Evolutionary conservation across 2,888 invertebrate species (phyloP).

Genomic region (Leptothorax acervorum): DNA sequence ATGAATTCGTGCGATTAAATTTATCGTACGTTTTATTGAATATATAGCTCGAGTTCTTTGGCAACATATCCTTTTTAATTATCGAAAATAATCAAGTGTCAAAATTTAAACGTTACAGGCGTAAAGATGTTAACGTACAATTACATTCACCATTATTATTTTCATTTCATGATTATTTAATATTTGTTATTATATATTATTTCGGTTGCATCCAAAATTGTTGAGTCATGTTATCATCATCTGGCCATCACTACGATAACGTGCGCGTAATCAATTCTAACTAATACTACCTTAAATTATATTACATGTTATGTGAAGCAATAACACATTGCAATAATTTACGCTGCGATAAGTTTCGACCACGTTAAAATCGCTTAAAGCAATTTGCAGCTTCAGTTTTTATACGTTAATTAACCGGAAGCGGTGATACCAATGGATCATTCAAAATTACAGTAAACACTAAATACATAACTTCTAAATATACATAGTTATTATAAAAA

Average conservation of each 20-base stretch:
- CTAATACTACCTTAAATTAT: slow-evolving; percentile 30
- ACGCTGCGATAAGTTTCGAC: slow-evolving; percentile 8
- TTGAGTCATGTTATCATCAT: background rate
- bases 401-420: slow-evolving; percentile 16
- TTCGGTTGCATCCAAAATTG: slow-evolving; percentile 9
- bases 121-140: background rate
- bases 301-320: slow-evolving; percentile 6
- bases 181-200: background rate
- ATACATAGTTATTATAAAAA: slow-evolving; percentile 4
- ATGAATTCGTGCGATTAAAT: slow-evolving; percentile 24
- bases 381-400: slow-evolving; percentile 15
- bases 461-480: slow-evolving; percentile 4
- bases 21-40: background rate
- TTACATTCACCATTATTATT: background rate
- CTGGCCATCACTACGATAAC: background rate
- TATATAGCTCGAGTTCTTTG: background rate
- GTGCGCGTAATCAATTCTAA: slow-evolving; percentile 10
- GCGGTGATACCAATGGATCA: background rate
- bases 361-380: background rate
- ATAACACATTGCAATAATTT: slow-evolving; percentile 14
- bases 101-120: slow-evolving; percentile 16
- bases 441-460: background rate
- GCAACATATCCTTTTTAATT: background rate
- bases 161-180: slow-evolving; percentile 4
- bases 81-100: background rate